Conservation (phyloP, 1,140 invertebrate species). For the Drosophila nasuta region DNA sequence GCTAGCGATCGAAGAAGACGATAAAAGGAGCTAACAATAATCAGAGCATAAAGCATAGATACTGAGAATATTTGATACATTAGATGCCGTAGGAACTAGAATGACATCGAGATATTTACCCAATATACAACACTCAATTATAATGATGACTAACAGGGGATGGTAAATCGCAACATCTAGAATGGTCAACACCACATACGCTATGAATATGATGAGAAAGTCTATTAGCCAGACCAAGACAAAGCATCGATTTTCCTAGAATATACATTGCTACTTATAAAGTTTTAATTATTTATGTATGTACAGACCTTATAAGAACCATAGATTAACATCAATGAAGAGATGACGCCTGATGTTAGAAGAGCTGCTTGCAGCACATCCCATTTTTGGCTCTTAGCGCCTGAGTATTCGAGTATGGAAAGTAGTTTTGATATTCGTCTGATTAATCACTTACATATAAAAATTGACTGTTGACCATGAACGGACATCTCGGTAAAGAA, state of each 20-base stretch:
- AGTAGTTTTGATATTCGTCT: not conserved
- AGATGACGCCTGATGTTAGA: slow-evolving; percentile 18
- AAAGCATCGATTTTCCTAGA: slow-evolving; percentile 31
- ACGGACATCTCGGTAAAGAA: slow-evolving; percentile 47
- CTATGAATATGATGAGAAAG: slow-evolving; percentile 13
- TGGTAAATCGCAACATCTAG: not conserved
- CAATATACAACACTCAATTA: slow-evolving; percentile 25
- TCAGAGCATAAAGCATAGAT: slow-evolving; percentile 27
- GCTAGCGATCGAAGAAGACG: not conserved
- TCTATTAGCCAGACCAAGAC: slow-evolving; percentile 43
- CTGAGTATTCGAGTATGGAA: not conserved
- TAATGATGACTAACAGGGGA: not conserved
- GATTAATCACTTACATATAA: slow-evolving; percentile 41
- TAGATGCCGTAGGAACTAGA: not conserved
- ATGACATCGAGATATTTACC: slow-evolving; percentile 10
- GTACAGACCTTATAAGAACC: slow-evolving; percentile 48
- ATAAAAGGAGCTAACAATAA: slow-evolving; percentile 38
- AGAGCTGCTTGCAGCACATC: slow-evolving; percentile 14
- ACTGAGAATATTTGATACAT: slow-evolving; percentile 8
- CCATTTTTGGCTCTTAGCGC: slow-evolving; percentile 29
- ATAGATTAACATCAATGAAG: slow-evolving; percentile 29
- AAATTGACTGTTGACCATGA: slow-evolving; percentile 37
- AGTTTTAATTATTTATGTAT: not conserved
- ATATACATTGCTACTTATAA: not conserved
- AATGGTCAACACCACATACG: slow-evolving; percentile 30